Percentiles rank a stretch among this genome's conserved stretches.
These are phyloP conservation scores for Lycia hirtaria DNA, from an alignment of 2,888 invertebrate genomes.

Conservation along the genomic window DNA sequence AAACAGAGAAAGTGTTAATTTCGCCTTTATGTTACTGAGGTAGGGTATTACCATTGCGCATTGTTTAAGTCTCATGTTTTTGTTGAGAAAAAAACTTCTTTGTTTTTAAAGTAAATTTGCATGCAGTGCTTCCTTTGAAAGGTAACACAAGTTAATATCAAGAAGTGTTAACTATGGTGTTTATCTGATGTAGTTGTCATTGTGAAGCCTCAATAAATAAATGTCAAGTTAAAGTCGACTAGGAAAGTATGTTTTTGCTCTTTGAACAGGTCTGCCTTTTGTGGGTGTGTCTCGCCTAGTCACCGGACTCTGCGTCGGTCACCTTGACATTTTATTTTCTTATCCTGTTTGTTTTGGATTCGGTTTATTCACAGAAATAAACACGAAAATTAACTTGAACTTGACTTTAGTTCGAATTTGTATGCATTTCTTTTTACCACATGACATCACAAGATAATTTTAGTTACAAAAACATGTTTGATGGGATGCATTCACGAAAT, in stretches of 20 bases:
- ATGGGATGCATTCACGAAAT: background rate
- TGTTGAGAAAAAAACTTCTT: too few relatives aligned
- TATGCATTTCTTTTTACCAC: background rate
- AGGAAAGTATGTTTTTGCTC: slow-evolving; percentile 15
- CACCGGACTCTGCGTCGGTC: slow-evolving; percentile 12
- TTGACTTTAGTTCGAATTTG: slow-evolving; percentile 1
- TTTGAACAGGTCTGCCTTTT: background rate
- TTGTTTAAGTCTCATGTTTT: too few relatives aligned
- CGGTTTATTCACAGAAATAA: background rate
- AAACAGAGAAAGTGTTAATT: too few relatives aligned
- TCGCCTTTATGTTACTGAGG: too few relatives aligned
- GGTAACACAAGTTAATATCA: too few relatives aligned
- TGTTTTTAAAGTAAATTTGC: too few relatives aligned
- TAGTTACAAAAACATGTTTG: background rate
- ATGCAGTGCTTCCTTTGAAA: too few relatives aligned
- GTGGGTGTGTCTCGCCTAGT: slow-evolving; percentile 53
- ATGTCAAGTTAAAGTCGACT: slow-evolving; percentile 20
- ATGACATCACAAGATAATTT: background rate
- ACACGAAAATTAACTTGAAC: slow-evolving; percentile 13
- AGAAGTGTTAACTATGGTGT: too few relatives aligned
- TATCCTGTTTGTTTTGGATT: slow-evolving; percentile 11
- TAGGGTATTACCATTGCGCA: too few relatives aligned
- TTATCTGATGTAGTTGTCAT: too few relatives aligned
- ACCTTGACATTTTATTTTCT: slow-evolving; percentile 60
- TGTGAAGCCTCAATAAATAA: background rate